phyloP scores from a whole-genome alignment of 2,888 invertebrate species.

The Andrena marginata region DNA sequence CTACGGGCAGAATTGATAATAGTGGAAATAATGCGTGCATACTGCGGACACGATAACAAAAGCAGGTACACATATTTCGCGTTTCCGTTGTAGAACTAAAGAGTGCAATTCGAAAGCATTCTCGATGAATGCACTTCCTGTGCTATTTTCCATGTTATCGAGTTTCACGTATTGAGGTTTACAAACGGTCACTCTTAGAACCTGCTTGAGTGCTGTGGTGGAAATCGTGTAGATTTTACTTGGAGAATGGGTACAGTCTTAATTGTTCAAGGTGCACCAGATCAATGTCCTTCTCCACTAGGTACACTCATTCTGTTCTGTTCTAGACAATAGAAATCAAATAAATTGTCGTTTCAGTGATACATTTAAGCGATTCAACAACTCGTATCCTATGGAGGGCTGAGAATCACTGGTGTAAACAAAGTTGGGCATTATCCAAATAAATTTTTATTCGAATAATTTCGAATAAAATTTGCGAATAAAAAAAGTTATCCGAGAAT shows the following conservation, averaged over 20 bases:
- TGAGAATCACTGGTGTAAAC: too few species aligned
- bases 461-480: too few species aligned
- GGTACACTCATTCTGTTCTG: background rate
- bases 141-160: conserved; percentile 45
- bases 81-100: conserved; percentile 7
- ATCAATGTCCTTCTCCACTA: conserved; percentile 9
- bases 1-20: background rate
- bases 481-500: too few species aligned
- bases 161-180: conserved; percentile 33
- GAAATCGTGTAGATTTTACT: conserved; percentile 47
- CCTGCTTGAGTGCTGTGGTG: conserved; percentile 25
- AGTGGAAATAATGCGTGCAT: background rate
- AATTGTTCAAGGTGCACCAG: conserved; percentile 15
- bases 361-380: background rate
- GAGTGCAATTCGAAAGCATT: conserved; percentile 37
- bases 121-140: conserved; percentile 35
- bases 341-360: background rate
- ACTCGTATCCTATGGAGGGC: too few species aligned
- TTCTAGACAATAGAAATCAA: background rate
- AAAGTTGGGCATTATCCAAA: too few species aligned
- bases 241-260: conserved; percentile 9
- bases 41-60: background rate
- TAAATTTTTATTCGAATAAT: too few species aligned
- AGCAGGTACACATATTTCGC: background rate
- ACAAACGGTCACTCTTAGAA: conserved; percentile 48